Evolutionary conservation across 2,888 invertebrate species (phyloP), one percentile per base, ranked within the genome.

Genomic region (Argyresthia albistria): DNA sequence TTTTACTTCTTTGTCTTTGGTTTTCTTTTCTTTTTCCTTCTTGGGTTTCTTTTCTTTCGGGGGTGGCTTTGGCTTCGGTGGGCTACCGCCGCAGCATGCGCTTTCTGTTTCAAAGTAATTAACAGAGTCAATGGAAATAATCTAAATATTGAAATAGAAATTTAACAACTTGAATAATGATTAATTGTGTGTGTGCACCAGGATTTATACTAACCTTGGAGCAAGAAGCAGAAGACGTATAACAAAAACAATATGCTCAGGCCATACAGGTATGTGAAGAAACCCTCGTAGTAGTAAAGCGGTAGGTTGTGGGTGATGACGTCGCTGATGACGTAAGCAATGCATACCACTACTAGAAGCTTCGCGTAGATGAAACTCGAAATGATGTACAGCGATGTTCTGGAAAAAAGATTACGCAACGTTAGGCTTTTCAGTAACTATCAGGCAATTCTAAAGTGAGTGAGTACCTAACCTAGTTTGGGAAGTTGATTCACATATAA

Each of bases 351-450:
- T 64, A 97, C 94, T 79, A 97, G 89, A 58, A 97, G 92, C 86
- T 97, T 96, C 70, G 97, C 97, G 88, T 98, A 98, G 73, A 97
- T 95, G 88, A 97, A 95, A 86, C 97, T 97, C 90, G 97, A 94
- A 80, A 97, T 95, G 88, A 97, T 97, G 90, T 97, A 97, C 67
- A 96, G 90, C 66, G 96, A 96, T 64, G 97, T 97, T 91, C 97
- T 97, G 92, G 59, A 90, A 91, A 67, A 70, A 60, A 72, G 72
- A 69, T 52, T 60, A 61, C 59, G 54, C 50, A 54, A 53, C 11
- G 8, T 9, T 39, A 25, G 25, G 25, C 25, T 6, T 25, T 25
- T 6, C n/a, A n/a, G n/a, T n/a, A 25, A 4, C 25, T 25, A 4
- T 25, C 25, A 25, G 25, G 3, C 25, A 25, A 25, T 25, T 25